These are phyloP conservation scores for Mohoua ochrocephala DNA, from an alignment of 2,113 vertebrate genomes.

Conservation along the genomic window DNA sequence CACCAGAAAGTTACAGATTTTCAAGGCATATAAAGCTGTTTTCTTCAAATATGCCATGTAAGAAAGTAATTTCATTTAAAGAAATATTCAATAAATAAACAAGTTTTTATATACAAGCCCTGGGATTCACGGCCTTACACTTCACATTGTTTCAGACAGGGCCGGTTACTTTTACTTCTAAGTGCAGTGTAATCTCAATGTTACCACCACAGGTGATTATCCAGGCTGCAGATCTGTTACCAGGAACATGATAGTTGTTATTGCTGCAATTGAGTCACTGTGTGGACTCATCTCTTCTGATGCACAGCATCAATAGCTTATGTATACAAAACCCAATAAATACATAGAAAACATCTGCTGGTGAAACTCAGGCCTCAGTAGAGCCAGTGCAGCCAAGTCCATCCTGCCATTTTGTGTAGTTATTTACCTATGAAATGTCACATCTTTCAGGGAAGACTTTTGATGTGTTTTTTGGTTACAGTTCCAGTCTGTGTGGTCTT, in stretches of 20 bases:
- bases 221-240: background rate
- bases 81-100: background rate
- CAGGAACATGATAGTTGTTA: background rate
- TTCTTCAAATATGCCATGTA: background rate
- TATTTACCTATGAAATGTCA: background rate
- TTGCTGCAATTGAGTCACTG: background rate
- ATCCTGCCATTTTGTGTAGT: background rate
- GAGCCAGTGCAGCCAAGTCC: background rate
- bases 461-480: fast-evolving
- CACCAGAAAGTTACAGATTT: background rate
- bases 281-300: background rate
- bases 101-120: background rate
- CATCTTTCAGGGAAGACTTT: background rate
- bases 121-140: background rate
- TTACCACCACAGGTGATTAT: background rate
- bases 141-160: background rate
- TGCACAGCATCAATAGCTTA: background rate
- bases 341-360: background rate
- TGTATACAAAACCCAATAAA: background rate
- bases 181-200: background rate
- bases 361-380: background rate
- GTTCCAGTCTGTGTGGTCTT: background rate
- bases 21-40: background rate
- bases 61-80: background rate
- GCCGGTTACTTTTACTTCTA: background rate